phyloP scores from a whole-genome alignment of 2,888 invertebrate species.

The Quadriops clusia region DNA sequence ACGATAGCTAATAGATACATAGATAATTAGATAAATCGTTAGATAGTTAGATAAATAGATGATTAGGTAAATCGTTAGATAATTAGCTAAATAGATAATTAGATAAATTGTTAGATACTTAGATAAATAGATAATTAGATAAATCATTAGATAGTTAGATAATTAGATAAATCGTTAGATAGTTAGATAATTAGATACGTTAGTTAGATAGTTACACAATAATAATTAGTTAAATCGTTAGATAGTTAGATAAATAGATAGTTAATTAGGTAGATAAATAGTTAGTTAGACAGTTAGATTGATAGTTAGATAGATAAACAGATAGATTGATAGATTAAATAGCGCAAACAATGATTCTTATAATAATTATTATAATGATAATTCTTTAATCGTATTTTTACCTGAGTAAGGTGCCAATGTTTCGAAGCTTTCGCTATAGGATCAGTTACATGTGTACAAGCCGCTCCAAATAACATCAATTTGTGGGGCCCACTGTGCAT shows the following conservation, averaged over 20 bases:
- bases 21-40: slow-evolving; percentile 6
- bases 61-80: slow-evolving; percentile 1
- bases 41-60: too few species aligned
- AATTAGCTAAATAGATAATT: not conserved
- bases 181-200: too few species aligned
- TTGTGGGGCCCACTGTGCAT: slow-evolving; percentile 88
- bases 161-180: too few species aligned
- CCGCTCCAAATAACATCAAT: slow-evolving; percentile 91
- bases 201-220: too few species aligned
- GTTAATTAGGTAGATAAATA: not conserved
- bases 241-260: too few species aligned
- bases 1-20: slow-evolving; percentile 69
- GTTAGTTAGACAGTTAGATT: not conserved
- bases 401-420: slow-evolving; percentile 94
- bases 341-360: not conserved
- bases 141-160: too few species aligned
- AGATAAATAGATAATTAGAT: too few species aligned
- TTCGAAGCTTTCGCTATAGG: slow-evolving; percentile 94
- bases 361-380: not conserved
- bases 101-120: too few species aligned
- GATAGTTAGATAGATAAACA: too few species aligned
- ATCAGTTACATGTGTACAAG: slow-evolving; percentile 92
- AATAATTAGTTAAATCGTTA: too few species aligned
- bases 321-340: too few species aligned
- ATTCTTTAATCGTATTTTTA: slow-evolving; percentile 34